phyloP scores from a whole-genome alignment of 2,797 vertebrate genomes.

The Pipistrellus pipistrellus region DNA sequence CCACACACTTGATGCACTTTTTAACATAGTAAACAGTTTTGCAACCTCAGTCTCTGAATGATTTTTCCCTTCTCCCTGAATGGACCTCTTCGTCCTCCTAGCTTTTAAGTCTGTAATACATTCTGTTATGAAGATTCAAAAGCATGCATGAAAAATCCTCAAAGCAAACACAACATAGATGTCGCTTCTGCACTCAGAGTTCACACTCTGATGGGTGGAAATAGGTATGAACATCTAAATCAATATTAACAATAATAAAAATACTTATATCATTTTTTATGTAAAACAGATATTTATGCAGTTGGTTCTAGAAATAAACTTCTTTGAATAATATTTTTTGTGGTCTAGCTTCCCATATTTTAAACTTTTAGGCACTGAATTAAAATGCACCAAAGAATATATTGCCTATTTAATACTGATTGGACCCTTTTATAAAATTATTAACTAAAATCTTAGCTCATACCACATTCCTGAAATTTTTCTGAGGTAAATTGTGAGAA shows the following conservation, averaged over 20 bases:
- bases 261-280: neutral
- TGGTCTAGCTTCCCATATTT: neutral
- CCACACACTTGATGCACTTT: neutral
- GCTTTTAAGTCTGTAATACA: neutral
- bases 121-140: neutral
- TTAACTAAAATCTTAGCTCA: neutral
- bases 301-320: neutral
- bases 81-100: neutral
- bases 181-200: neutral
- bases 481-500: neutral
- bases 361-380: neutral
- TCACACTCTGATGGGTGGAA: neutral
- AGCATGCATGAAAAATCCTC: neutral
- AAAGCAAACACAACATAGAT: neutral
- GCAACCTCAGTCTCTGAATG: neutral
- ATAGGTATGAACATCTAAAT: neutral
- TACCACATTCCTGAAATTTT: neutral
- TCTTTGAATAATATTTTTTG: neutral
- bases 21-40: neutral
- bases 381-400: neutral
- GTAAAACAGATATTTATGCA: neutral
- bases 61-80: neutral
- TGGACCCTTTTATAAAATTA: neutral
- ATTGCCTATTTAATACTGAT: neutral
- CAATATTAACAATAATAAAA: neutral